Percentiles rank a stretch among this genome's conserved stretches.
Conservation (phyloP, 2,113 vertebrate species). For the Poicephalus meyeri region DNA sequence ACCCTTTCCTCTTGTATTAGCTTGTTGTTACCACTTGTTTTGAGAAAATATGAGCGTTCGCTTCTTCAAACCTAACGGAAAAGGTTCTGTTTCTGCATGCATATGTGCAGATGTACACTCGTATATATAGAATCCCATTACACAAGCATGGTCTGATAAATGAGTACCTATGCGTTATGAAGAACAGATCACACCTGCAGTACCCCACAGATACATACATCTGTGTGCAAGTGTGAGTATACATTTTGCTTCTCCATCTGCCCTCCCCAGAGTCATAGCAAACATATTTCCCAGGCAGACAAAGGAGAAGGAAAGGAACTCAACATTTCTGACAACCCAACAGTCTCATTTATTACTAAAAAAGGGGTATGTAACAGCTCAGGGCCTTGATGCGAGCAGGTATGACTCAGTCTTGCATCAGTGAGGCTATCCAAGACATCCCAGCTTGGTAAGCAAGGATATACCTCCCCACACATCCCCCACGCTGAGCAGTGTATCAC, state of each 20-base stretch:
- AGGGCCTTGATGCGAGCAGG: background rate
- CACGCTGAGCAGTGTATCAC: accelerated
- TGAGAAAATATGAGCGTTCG: no score
- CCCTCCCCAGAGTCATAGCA: background rate
- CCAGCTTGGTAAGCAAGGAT: background rate
- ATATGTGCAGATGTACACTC: accelerated
- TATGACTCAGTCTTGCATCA: background rate
- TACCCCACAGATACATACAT: background rate
- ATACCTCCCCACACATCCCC: background rate
- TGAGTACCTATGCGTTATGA: background rate
- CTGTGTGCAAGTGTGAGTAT: background rate
- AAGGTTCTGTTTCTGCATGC: background rate
- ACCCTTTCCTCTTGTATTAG: no score
- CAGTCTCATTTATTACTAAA: background rate
- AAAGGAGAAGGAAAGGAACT: background rate
- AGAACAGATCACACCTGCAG: background rate
- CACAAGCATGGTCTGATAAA: accelerated
- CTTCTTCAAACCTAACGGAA: no score
- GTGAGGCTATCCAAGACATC: background rate
- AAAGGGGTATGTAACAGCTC: background rate
- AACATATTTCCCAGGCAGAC: background rate
- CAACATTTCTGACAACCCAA: background rate
- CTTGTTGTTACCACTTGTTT: no score
- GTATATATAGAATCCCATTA: accelerated
- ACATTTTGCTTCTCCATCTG: background rate